Percentiles rank a stretch among this genome's conserved stretches.
Conservation (phyloP, 1,140 invertebrate genomes). For the Lepidurus couesii region DNA sequence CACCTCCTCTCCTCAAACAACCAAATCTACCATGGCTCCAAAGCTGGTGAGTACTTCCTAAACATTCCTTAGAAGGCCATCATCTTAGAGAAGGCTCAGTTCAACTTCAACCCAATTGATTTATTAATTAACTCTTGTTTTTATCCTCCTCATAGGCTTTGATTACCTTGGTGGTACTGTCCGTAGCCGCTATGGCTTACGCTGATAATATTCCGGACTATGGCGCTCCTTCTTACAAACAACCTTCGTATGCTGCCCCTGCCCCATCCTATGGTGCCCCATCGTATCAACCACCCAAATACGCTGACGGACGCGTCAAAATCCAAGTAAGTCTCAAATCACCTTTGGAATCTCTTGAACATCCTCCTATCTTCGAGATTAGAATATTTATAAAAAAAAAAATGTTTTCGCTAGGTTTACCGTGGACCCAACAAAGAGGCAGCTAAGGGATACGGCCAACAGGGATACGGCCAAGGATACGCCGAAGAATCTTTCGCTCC, state of each 20-base stretch:
- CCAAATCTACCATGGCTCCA: background rate
- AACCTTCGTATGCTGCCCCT: slow-evolving; percentile 32
- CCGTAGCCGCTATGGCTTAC: slow-evolving; percentile 29
- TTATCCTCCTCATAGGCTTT: slow-evolving; percentile 15
- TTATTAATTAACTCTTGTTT: background rate
- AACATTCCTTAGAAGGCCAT: background rate
- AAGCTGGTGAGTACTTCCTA: background rate
- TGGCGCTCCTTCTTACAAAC: background rate
- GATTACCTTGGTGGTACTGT: slow-evolving; percentile 26
- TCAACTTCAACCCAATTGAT: background rate
- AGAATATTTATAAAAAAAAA: background rate
- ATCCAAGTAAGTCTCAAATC: slow-evolving; percentile 31
- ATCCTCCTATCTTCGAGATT: background rate
- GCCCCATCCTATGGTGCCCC: slow-evolving; percentile 30
- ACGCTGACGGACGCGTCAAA: slow-evolving; percentile 33
- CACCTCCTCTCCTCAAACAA: background rate
- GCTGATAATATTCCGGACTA: background rate
- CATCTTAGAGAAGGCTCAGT: background rate
- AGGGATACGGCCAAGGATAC: slow-evolving; percentile 36
- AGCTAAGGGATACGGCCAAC: slow-evolving; percentile 28
- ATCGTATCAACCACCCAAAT: slow-evolving; percentile 28
- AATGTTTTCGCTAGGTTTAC: slow-evolving; percentile 36
- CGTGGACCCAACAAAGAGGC: slow-evolving; percentile 37
- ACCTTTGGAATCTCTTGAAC: background rate
- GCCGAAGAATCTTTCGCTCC: slow-evolving; percentile 41